These are phyloP conservation scores for Oryzias melastigma DNA, from an alignment of 2,113 vertebrate species.

Conservation along the genomic window DNA sequence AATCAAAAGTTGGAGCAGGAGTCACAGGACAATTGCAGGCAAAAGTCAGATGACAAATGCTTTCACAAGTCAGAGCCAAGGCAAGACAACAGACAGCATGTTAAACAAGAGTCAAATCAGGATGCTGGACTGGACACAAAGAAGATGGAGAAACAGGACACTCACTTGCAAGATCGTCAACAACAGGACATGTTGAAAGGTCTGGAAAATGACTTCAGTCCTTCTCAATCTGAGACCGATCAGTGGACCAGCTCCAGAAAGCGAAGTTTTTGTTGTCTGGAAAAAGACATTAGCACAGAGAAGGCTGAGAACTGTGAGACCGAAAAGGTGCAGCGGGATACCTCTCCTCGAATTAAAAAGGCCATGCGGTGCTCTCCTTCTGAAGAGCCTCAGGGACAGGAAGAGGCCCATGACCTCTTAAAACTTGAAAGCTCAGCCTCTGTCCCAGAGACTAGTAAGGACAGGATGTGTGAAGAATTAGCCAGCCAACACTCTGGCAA, in stretches of 20 bases:
- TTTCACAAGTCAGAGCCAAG: too few relatives aligned
- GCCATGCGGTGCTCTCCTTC: slow-evolving; percentile 89
- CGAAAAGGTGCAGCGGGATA: slow-evolving; percentile 72
- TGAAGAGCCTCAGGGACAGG: slow-evolving; percentile 83
- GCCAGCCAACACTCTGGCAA: slow-evolving; percentile 80
- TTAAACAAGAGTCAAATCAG: slow-evolving; percentile 81
- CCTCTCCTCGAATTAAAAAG: slow-evolving; percentile 86
- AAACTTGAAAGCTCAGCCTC: slow-evolving; percentile 80
- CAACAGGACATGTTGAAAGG: slow-evolving; percentile 76
- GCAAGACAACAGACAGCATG: slow-evolving; percentile 56
- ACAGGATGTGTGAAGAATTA: slow-evolving; percentile 79
- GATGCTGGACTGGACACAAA: slow-evolving; percentile 56
- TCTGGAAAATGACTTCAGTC: slow-evolving; percentile 82
- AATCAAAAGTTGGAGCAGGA: slow-evolving; percentile 75
- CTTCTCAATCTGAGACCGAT: slow-evolving; percentile 75
- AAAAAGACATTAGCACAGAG: slow-evolving; percentile 84
- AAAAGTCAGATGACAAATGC: too few relatives aligned
- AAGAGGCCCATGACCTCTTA: slow-evolving; percentile 79
- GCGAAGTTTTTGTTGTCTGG: slow-evolving; percentile 85
- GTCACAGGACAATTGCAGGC: slow-evolving; percentile 32
- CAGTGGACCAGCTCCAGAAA: slow-evolving; percentile 88
- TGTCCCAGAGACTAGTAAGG: slow-evolving; percentile 74
- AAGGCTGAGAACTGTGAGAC: slow-evolving; percentile 86
- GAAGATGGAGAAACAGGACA: slow-evolving; percentile 27
- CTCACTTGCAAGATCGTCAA: slow-evolving; percentile 48